Evolutionary conservation across 2,113 vertebrate species (phyloP), one percentile per base, ranked within the genome.

Genomic region (Megaleporinus macrocephalus): DNA sequence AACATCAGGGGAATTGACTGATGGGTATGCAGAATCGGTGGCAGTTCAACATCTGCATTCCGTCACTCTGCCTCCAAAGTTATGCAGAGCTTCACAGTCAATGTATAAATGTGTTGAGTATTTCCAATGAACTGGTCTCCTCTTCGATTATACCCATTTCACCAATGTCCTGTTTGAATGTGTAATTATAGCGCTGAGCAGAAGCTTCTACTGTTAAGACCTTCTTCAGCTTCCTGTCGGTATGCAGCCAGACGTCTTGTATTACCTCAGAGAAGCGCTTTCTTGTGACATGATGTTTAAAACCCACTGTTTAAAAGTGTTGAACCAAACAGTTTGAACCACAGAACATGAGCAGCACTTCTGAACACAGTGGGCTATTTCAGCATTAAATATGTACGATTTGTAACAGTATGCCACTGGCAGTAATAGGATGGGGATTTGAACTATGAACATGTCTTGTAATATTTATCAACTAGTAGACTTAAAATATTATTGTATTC

Each of bases 1-100:
- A 92, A 91, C 91, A 93, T 94, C 93, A 94, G 93, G 91, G 90
- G 90, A 94, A 90, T 84, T 79, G 76, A 79, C 89, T 93, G 92
- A 94, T 92, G 92, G 91, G 93, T 92, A 90, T 85, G 88, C 86
- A 85, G 89, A 90, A 86, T 77, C 86, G 83, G 83, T 76, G 47
- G 78, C 73, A 88, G 71, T 79, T 85, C 75, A 83, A 79, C 30
- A 29, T 79, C 62, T 44, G 24, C 51, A 65, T 80, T 80, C 70
- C 59, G 53, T 82, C 63, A 47, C 57, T 63, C 24, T 44, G 1
- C 41, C 26, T 62, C 24, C 26, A 63, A 78, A 72, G 26, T 30
- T 73, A 73, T 55, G 61, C 70, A 27, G 22, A 74, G 30, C 59
- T 27, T 62, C 22, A 24, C 33, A 62, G 27, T 53, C 22, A 30